phyloP scores from a whole-genome alignment of 2,113 vertebrate species.

The Oncorhynchus keta region DNA sequence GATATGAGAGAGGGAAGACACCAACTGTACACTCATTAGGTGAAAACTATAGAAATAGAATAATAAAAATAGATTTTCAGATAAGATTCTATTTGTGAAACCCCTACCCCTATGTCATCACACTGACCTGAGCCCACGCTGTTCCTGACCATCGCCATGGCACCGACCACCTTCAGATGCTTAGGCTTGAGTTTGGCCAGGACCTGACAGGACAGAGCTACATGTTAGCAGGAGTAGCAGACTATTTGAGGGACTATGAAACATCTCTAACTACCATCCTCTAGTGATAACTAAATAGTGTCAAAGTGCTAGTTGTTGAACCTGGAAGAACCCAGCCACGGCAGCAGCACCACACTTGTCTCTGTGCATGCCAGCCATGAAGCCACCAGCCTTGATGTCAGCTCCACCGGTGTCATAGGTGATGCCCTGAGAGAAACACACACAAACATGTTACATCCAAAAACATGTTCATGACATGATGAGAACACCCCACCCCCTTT shows the following conservation, averaged over 20 bases:
- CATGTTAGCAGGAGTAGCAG: not conserved
- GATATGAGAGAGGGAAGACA: too few relatives aligned
- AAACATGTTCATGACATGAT: too few relatives aligned
- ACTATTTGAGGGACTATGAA: not conserved
- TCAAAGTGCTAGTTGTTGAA: constrained; percentile 21
- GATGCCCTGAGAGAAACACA: constrained; percentile 65
- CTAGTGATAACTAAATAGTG: not conserved
- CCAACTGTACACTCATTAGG: too few relatives aligned
- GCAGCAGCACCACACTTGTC: constrained; percentile 82
- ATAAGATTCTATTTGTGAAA: too few relatives aligned
- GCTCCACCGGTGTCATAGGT: constrained; percentile 82
- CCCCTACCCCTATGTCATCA: not conserved
- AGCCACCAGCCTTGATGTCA: constrained; percentile 79
- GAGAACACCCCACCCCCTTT: too few relatives aligned
- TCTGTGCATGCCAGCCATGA: constrained; percentile 83
- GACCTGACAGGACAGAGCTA: constrained; percentile 51
- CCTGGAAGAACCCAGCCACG: constrained; percentile 81
- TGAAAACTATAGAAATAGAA: too few relatives aligned
- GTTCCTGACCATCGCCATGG: constrained; percentile 82
- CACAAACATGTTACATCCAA: too few relatives aligned
- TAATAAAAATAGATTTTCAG: too few relatives aligned
- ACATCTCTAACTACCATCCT: not conserved
- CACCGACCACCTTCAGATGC: constrained; percentile 74
- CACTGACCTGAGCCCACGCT: constrained; percentile 78
- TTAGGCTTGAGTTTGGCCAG: constrained; percentile 74